Base-by-base conservation (phyloP, 2,113 vertebrate genomes). In the Crotalus helleri region DNA sequence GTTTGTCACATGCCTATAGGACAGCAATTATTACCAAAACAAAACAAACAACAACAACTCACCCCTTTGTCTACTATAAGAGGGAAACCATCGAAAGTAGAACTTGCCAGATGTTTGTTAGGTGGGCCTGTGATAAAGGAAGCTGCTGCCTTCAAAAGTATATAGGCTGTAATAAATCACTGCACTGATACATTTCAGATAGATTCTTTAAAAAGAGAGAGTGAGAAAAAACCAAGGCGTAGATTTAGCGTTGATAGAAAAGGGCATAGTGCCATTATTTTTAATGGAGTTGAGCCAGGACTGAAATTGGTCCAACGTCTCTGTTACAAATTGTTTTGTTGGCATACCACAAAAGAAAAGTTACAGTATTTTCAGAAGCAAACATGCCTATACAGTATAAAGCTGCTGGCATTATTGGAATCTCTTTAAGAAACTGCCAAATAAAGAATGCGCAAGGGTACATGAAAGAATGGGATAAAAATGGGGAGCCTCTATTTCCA, bases 401-500 rank as follows among this genome's bases (percentile, higher is more conserved):
- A 44, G 88, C 94, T 93, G 90, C 94, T 90, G 92, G 39, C 59
- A 0, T 0, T 4, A 89, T 23, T 55, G 12, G 93, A 90, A 91
- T 88, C 94, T 44, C 0, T 1, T 88, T 91, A 94, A 93, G 92
- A 95, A 94, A 0, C 46, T 90, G 54, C 93, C 95, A 93, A 96
- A 96, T 94, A 94, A 92, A 94, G 61, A 51, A 59, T 93, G 91
- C 93, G 23, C 74, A 44, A 91, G 85, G 9, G 8, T 53, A 24
- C 3, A 55, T 29, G 29, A 51, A 87, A 29, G 55, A 92, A 88
- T 46, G 92, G 91, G 44, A 93, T 1, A 44, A 87, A 9, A 51
- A 93, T 0, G 46, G 23, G 15, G 85, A 46, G 69, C 6, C 26
- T 11, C 91, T 93, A 93, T 95, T 95, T 95, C 93, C 94, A 94